Base-by-base conservation (phyloP, 2,113 vertebrate species). In the Dicaeum eximium region DNA sequence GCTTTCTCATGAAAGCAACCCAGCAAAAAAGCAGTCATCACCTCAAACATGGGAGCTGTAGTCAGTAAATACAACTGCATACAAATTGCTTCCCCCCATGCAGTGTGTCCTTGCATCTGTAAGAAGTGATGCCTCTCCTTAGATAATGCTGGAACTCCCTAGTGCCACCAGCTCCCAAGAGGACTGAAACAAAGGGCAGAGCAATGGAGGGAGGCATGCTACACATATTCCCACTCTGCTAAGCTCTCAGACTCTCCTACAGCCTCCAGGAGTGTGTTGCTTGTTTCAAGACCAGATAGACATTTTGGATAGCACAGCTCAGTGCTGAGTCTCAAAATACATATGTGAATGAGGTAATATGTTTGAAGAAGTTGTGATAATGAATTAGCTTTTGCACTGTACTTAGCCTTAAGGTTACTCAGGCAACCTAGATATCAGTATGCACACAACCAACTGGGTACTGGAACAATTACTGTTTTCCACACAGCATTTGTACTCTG, bases 391-490 rank as follows among this genome's bases (percentile, higher is more conserved):
- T 86, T 51, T 84, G 14, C 47, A 70, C 64, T 82, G 35, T 65
- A 53, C 60, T 67, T 77, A 88, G 47, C 71, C 58, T 69, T 78
- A 91, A 91, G 57, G 75, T 96, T 92, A 90, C 79, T 94, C 78
- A 85, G 86, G 79, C 75, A 96, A 92, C 93, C 60, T 74, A 62
- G 62, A 44, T 92, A 87, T 70, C 86, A 93, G 50, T 78, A 71
- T 79, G 53, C 51, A 40, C 66, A 35, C 38, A 94, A 80, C 38
- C 64, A 93, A n/a, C 31, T 64, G 50, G 19, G 23, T 90, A 80
- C 65, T 81, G 78, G 82, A 92, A 77, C 84, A 95, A 37, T 93
- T 92, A 86, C 21, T 72, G 45, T 80, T 96, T 95, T 93, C 53
- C 62, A 92, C n/a, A 84, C 71, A 90, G 78, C 37, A 71, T 94